Conservation (phyloP, 2,797 vertebrate species). For the Spinibarbus caldwelli region DNA sequence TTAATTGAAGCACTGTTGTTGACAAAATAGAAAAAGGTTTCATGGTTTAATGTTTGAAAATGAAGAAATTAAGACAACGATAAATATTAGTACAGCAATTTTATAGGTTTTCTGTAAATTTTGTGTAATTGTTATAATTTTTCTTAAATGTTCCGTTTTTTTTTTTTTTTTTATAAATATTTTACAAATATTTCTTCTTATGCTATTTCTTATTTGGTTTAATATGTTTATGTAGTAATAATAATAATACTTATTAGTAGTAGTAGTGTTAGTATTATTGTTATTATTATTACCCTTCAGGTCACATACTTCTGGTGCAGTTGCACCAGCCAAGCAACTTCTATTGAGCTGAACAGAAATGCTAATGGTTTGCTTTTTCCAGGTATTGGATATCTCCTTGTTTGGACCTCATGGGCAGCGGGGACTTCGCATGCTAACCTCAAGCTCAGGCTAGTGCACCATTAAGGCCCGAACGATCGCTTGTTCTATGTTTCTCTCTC, state of each 20-base stretch:
- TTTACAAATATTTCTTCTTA: too few relatives aligned
- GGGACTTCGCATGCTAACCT: constrained; percentile 33
- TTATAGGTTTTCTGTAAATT: too few relatives aligned
- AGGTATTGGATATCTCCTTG: not conserved
- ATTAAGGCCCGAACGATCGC: constrained; percentile 44
- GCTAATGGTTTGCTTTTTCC: not conserved
- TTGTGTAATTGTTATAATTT: not conserved
- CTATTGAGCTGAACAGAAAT: not conserved
- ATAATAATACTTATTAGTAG: not conserved
- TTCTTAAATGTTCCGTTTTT: not conserved
- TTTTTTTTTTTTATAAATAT: too few relatives aligned
- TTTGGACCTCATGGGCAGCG: constrained; percentile 37
- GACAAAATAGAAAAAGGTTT: too few relatives aligned
- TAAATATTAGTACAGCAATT: not conserved
- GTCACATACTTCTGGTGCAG: not conserved
- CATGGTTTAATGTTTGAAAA: too few relatives aligned
- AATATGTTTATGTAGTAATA: not conserved
- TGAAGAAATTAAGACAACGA: not conserved
- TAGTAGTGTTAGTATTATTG: not conserved
- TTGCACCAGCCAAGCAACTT: not conserved
- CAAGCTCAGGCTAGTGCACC: constrained; percentile 51
- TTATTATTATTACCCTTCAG: not conserved
- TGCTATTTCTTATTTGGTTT: too few relatives aligned
- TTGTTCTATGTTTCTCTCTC: constrained; percentile 36
- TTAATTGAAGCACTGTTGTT: not conserved